Evolutionary conservation across 2,888 invertebrate genomes (phyloP), one percentile per base, ranked within the genome.

Genomic region (Fragum whitleyi): DNA sequence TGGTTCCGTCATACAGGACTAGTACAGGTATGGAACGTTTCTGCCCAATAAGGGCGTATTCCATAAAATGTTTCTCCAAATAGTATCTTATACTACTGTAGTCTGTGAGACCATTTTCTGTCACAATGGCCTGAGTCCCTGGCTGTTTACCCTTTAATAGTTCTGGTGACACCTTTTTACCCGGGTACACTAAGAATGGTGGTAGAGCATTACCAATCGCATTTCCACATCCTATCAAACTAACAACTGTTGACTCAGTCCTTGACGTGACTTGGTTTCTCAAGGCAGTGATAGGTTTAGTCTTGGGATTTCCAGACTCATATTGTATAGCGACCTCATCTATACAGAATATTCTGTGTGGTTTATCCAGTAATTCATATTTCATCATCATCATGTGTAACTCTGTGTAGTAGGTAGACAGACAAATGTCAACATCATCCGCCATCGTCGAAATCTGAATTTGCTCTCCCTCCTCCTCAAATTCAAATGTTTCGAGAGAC

Each of bases 221-320:
- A 74, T 87, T 87, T n/a, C 86, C 86, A 76, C 85, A 83, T 16
- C 87, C 85, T 39, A 87, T 81, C 65, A 87, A 42, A 77, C 83
- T 84, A 26, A 84, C 82, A 0, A 81, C 83, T 16, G 83, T 81
- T 9, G 78, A 79, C 68, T 85, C 85, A 21, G 85, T 71, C n/a
- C 85, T 62, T 36, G 85, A 85, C 14, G 78, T 42, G 19, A 85
- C 72, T 28, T 77, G 79, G 59, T 77, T 74, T 32, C 77, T 74
- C 26, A 85, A 59, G 14, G 81, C 68, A 42, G 79, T 81, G 28
- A 85, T 79, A 19, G 70, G 79, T 67, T 78, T 77, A 11, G 85
- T 81, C 68, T 81, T 85, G 0, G 85, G 85, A 29, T 78, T 76
- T 39, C 85, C 85, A 19, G 85, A 81, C 72, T 85, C 85, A 59